phyloP scores from a whole-genome alignment of 2,113 vertebrate species.

The Hypomesus transpacificus region DNA sequence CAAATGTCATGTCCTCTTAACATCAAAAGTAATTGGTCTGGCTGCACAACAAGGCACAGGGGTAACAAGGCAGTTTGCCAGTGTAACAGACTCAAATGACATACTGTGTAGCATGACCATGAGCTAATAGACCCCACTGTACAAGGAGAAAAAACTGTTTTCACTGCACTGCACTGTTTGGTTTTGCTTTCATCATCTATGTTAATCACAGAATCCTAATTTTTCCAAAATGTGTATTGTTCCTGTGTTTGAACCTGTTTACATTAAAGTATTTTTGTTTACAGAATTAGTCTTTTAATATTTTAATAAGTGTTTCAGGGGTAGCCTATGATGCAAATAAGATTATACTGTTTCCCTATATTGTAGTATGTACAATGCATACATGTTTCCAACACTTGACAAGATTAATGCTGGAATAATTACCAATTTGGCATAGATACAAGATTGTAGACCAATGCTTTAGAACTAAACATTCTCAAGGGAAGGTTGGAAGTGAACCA shows the following conservation, averaged over 20 bases:
- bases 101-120: slow-evolving; percentile 57
- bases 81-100: slow-evolving; percentile 72
- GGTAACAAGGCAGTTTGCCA: slow-evolving; percentile 70
- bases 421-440: background rate
- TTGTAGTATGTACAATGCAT: background rate
- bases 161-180: background rate
- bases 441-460: background rate
- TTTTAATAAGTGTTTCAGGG: background rate
- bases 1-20: slow-evolving; percentile 94
- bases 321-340: background rate
- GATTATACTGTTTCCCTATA: background rate
- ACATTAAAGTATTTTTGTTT: background rate
- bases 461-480: slow-evolving; percentile 2
- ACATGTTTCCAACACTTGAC: too few relatives aligned
- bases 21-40: slow-evolving; percentile 93
- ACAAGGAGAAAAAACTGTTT: slow-evolving; percentile 52
- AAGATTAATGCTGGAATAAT: background rate
- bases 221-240: background rate
- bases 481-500: background rate
- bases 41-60: slow-evolving; percentile 71
- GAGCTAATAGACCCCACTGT: slow-evolving; percentile 70
- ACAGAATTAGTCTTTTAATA: background rate
- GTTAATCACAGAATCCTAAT: background rate
- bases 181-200: slow-evolving; percentile 1
- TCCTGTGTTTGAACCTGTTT: background rate